Base-by-base conservation (phyloP, 1,140 invertebrate species). In the Rhyzopertha dominica region DNA sequence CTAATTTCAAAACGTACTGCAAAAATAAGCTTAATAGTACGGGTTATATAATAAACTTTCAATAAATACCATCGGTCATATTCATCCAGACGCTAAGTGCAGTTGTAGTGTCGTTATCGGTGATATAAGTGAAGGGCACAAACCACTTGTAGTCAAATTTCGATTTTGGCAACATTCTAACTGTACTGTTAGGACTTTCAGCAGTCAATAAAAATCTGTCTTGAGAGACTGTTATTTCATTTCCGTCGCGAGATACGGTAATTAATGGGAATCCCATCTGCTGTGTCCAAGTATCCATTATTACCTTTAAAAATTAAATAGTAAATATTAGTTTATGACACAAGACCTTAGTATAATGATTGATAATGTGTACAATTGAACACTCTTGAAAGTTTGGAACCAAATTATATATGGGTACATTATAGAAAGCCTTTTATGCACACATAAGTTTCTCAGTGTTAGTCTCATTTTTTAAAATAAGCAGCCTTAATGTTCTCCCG, bases 261-360 rank as follows among this genome's bases (percentile, higher is more conserved):
- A 88, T 74, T 16, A 87, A 56, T 2, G 84, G 83, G 57, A 82
- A 91, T 7, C 87, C 87, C 72, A 84, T 87, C 69, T 90, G 86
- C 30, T 81, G 71, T 0, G 84, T 89, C 88, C 88, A 92, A 1
- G 86, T 88, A 51, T 90, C 84, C 85, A 92, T 88, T 40, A 92
- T 80, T 7, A 70, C 72, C 80, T 81, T 54, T 3, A 63, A 53
- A n/a, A n/a, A n/a, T n/a, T n/a, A n/a, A n/a, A n/a, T n/a, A n/a
- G n/a, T n/a, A n/a, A n/a, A n/a, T n/a, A n/a, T n/a, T n/a, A n/a
- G n/a, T n/a, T n/a, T n/a, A n/a, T n/a, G n/a, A n/a, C n/a, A n/a
- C n/a, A n/a, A n/a, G n/a, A n/a, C n/a, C n/a, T n/a, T n/a, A n/a
- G n/a, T n/a, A n/a, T n/a, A n/a, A n/a, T n/a, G n/a, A n/a, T n/a